Evolutionary conservation across 1,140 invertebrate genomes (phyloP), one percentile per base, ranked within the genome.

Genomic region (Antheraea pernyi): DNA sequence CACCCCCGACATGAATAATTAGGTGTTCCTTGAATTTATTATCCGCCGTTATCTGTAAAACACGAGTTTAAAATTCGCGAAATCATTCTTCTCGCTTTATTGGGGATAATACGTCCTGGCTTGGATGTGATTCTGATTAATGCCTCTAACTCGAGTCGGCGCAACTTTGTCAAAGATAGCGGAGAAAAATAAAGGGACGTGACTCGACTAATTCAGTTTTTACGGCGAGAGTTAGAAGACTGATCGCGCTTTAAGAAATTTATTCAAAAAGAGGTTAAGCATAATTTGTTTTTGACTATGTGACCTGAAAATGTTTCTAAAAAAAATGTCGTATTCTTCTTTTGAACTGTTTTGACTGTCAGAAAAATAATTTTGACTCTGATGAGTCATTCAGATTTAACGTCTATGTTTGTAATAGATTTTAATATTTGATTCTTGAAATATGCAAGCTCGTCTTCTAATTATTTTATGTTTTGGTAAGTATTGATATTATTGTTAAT

Each of bases 1-100:
- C 86, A 84, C 83, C 88, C 90, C 85, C 84, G 82, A 91, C 88
- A 89, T 89, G 89, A 92, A 91, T 91, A 91, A 92, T 92, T 92
- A 92, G 85, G 83, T 90, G 86, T 91, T 90, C 86, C 79, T 81
- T 72, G 78, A 82, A 84, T 89, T 89, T 86, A 83, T 88, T 75
- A 80, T 73, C 70, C 75, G 68, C 76, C 79, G 72, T 88, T 89
- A 91, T 91, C 89, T 81, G 75, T 82, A 83, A 79, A 86, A 92
- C 90, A 91, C 84, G 90, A 81, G 84, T 86, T 89, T 89, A 83
- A 89, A 91, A 90, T 87, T 89, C 83, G 86, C 87, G 84, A 91
- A 92, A 72, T 92, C 90, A 92, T 92, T 92, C 87, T 88, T 91
- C 85, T 73, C 78, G 77, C 87, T 82, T 89, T 91, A 91, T 91